Conservation (phyloP, 2,113 vertebrate genomes). For the Melanocharis versteri region DNA sequence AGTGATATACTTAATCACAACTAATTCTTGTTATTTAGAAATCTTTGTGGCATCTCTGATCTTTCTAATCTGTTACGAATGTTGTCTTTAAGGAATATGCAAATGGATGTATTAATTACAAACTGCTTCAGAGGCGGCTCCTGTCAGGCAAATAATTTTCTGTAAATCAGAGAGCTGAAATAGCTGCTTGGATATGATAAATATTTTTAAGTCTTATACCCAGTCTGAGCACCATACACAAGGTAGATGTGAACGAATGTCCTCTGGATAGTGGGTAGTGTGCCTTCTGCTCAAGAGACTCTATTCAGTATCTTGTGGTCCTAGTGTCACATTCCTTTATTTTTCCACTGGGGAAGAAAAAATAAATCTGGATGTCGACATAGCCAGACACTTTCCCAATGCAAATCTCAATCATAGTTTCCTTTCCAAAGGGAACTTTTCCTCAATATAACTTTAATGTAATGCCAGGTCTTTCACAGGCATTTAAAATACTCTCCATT, state of each 20-base stretch:
- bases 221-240: neutral
- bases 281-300: neutral
- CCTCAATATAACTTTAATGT: neutral
- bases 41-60: neutral
- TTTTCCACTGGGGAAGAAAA: neutral
- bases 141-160: conserved; percentile 22
- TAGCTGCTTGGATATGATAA: conserved; percentile 42
- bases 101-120: conserved; percentile 64
- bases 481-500: neutral
- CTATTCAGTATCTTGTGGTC: neutral
- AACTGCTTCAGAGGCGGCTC: conserved; percentile 39
- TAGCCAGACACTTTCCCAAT: neutral
- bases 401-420: neutral
- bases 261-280: neutral
- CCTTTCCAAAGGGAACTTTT: neutral
- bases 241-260: neutral
- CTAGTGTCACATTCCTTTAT: neutral
- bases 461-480: neutral
- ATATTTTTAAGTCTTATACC: conserved; percentile 4
- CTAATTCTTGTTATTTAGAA: neutral
- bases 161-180: conserved; percentile 57
- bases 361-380: neutral
- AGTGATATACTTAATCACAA: neutral
- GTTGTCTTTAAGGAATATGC: conserved; percentile 48
- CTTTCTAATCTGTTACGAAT: conserved; percentile 30